phyloP scores from a whole-genome alignment of 2,888 invertebrate genomes.

The Nomada flava region DNA sequence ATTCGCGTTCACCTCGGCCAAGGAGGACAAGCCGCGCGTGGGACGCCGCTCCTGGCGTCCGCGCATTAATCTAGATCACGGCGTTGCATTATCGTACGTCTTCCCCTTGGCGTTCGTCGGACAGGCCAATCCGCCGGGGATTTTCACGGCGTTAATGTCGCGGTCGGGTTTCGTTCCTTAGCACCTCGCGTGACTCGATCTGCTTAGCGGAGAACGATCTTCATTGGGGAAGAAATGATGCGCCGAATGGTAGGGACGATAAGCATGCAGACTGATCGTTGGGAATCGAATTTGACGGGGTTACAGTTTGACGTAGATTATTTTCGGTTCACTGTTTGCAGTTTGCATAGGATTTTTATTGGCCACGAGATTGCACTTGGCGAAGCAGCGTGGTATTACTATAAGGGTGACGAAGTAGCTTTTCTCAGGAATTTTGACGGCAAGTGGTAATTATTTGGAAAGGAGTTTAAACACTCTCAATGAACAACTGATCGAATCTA shows the following conservation, averaged over 20 bases:
- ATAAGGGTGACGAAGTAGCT: no score
- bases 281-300: no score
- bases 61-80: constrained; percentile 82
- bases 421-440: no score
- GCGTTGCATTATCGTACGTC: constrained; percentile 75
- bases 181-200: neutral
- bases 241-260: neutral
- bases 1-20: constrained; percentile 30
- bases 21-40: constrained; percentile 76
- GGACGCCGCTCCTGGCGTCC: constrained; percentile 72
- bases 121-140: constrained; percentile 20
- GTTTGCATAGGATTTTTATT: no score
- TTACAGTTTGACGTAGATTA: no score
- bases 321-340: no score
- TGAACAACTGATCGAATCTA: no score
- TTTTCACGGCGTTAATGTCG: constrained; percentile 19
- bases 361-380: no score
- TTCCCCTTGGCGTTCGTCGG: constrained; percentile 64
- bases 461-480: no score
- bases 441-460: no score
- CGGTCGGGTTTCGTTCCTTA: neutral
- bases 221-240: neutral
- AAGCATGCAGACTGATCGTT: no score
- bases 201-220: neutral
- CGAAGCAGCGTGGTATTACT: no score